Base-by-base conservation (phyloP, 2,888 invertebrate species). In the Thysanoteuthis rhombus region DNA sequence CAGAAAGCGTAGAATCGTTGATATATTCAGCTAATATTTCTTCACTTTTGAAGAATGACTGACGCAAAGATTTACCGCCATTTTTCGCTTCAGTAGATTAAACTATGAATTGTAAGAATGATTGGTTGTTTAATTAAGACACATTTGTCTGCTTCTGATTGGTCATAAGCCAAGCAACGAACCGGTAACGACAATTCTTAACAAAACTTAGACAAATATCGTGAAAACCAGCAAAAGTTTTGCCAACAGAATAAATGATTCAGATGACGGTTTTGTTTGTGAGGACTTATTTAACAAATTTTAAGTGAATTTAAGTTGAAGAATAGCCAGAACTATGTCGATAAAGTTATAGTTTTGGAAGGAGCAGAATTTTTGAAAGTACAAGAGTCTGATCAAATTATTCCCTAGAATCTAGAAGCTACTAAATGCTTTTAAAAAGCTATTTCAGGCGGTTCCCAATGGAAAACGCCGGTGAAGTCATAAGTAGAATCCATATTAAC, bases 101-200 rank as follows among this genome's bases (percentile, higher is more conserved):
- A 75, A 75, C 75, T 36, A 75, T 75, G 75, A 75, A 75, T 10
- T 3, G n/a, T 16, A n/a, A n/a, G n/a, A n/a, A n/a, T 75, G 75
- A 75, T 75, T n/a, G n/a, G 75, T 75, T 75, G 75, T 75, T 75
- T 75, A 75, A 75, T 75, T 75, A 75, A 75, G 75, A 75, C n/a
- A n/a, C 75, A 75, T 75, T 75, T 75, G 75, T 75, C 75, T 75
- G 16, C 2, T 36, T 36, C n/a, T 12, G 75, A 75, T 75, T 75
- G 75, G 10, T 75, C 75, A 75, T 8, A n/a, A 75, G 75, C 75
- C 75, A 75, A 75, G 36, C 2, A 36, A n/a, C 12, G 6, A 75
- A 16, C 10, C 1, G n/a, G 75, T 32, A 2, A 32, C n/a, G 75
- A 75, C 75, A 75, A 75, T 75, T 36, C n/a, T n/a, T 75, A n/a